A percentile compares a stretch with the other conserved stretches of the same genome.
phyloP scores from a whole-genome alignment of 2,888 invertebrate genomes.

The Leptinotarsa juncta region DNA sequence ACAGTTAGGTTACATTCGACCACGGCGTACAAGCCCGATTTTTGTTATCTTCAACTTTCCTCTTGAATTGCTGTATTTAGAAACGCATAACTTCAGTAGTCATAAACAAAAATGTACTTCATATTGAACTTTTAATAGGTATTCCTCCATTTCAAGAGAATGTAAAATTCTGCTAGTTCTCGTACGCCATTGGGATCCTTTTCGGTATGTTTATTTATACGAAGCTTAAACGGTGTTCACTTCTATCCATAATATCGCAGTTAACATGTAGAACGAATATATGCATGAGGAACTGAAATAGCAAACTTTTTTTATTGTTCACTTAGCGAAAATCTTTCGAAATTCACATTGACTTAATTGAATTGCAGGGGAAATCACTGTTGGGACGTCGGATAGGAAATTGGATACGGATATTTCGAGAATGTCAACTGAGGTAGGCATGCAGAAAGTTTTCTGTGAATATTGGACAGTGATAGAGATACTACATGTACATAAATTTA shows the following conservation, averaged over 20 bases:
- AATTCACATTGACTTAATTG: slow-evolving; percentile 29
- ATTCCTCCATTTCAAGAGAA: not conserved
- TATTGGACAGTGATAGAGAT: too few relatives aligned
- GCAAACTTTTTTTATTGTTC: slow-evolving; percentile 2
- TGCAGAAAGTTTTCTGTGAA: too few relatives aligned
- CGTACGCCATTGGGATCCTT: not conserved
- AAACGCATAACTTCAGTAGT: too few relatives aligned
- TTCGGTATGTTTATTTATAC: not conserved
- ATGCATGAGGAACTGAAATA: slow-evolving; percentile 5
- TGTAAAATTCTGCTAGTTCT: not conserved
- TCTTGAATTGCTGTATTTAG: too few relatives aligned
- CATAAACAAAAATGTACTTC: too few relatives aligned
- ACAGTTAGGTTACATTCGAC: too few relatives aligned
- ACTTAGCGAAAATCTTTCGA: slow-evolving; percentile 19
- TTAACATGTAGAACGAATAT: slow-evolving; percentile 10
- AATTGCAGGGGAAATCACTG: slow-evolving; percentile 25
- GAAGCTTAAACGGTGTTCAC: slow-evolving; percentile 7
- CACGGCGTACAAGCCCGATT: too few relatives aligned
- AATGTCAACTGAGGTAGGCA: not conserved
- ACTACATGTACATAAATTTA: too few relatives aligned
- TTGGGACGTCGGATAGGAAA: slow-evolving; percentile 17
- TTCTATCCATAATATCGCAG: slow-evolving; percentile 9
- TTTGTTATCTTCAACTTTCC: too few relatives aligned
- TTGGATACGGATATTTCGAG: slow-evolving; percentile 20
- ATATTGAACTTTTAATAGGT: not conserved